These are phyloP conservation scores for Lepus oiostolus DNA, from an alignment of 2,797 vertebrate species.

Conservation along the genomic window DNA sequence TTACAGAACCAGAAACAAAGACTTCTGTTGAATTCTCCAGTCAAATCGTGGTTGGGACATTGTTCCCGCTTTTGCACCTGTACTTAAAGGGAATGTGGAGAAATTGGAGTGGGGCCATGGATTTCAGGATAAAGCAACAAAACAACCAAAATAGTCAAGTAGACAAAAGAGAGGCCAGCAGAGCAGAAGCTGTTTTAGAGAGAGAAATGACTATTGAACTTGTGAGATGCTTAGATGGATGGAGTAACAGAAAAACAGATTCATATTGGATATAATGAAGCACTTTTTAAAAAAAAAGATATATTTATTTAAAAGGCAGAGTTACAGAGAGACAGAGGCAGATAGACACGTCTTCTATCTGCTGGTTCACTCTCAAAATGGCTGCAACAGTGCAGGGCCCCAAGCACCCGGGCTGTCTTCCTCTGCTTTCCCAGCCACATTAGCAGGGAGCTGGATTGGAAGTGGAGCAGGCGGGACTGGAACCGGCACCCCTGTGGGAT, in stretches of 20 bases:
- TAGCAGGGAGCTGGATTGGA: no score
- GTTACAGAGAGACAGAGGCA: no score
- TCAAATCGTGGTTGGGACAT: neutral
- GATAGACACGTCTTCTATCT: no score
- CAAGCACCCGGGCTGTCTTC: no score
- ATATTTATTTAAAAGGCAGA: no score
- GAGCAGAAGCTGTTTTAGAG: neutral
- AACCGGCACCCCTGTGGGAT: no score
- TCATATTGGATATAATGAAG: neutral
- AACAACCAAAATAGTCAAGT: slow-evolving; percentile 12
- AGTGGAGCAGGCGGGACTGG: no score
- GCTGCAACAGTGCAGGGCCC: no score
- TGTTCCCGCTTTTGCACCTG: neutral
- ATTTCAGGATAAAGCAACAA: neutral
- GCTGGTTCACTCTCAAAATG: no score
- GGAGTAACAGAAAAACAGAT: neutral
- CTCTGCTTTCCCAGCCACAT: no score
- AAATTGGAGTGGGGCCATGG: neutral
- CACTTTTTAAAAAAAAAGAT: neutral
- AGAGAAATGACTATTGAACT: neutral
- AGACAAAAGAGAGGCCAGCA: neutral
- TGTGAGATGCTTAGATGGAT: neutral
- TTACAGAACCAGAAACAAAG: slow-evolving; percentile 11
- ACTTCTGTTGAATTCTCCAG: neutral
- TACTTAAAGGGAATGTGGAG: slow-evolving; percentile 22